Percentiles rank a stretch among this genome's conserved stretches.
Evolutionary conservation across 1,140 invertebrate species (phyloP).

Genomic region (Pseudachorutes palmiensis): DNA sequence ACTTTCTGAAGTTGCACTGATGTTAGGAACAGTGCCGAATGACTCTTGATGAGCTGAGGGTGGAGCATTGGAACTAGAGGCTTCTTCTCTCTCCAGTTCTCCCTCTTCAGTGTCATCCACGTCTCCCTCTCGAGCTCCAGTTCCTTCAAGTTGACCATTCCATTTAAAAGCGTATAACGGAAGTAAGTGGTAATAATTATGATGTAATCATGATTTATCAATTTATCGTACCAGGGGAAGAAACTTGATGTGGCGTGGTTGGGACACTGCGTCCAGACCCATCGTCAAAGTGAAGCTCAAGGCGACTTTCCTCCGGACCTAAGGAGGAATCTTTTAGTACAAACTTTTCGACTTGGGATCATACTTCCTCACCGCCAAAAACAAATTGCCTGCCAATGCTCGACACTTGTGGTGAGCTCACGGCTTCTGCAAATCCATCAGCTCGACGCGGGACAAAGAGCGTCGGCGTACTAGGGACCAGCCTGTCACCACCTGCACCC

Average conservation of each 20-base stretch:
- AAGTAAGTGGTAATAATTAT: not conserved
- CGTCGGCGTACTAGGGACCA: conserved; percentile 83
- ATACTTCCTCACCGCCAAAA: conserved; percentile 50
- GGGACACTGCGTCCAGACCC: conserved; percentile 60
- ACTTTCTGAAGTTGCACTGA: not conserved
- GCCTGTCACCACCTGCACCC: conserved; percentile 68
- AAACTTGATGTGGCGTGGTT: conserved; percentile 62
- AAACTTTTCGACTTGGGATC: not conserved
- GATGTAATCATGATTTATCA: not conserved
- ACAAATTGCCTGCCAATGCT: conserved; percentile 57
- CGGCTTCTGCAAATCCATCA: conserved; percentile 84
- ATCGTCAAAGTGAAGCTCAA: conserved; percentile 59
- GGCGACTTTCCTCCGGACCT: conserved; percentile 61
- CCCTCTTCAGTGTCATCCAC: conserved; percentile 5
- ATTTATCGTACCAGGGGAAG: conserved; percentile 47
- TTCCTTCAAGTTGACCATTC: not conserved
- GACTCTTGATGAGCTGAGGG: not conserved
- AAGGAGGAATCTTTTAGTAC: not conserved
- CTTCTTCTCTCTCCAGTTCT: conserved; percentile 5
- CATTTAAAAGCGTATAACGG: not conserved
- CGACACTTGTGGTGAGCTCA: conserved; percentile 74
- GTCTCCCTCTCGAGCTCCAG: not conserved
- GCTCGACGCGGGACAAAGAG: conserved; percentile 69
- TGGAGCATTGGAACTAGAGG: not conserved
- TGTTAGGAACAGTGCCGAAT: not conserved